Evolutionary conservation across 2,888 invertebrate species (phyloP), one percentile per base, ranked within the genome.

Genomic region (Perithous albicinctus): DNA sequence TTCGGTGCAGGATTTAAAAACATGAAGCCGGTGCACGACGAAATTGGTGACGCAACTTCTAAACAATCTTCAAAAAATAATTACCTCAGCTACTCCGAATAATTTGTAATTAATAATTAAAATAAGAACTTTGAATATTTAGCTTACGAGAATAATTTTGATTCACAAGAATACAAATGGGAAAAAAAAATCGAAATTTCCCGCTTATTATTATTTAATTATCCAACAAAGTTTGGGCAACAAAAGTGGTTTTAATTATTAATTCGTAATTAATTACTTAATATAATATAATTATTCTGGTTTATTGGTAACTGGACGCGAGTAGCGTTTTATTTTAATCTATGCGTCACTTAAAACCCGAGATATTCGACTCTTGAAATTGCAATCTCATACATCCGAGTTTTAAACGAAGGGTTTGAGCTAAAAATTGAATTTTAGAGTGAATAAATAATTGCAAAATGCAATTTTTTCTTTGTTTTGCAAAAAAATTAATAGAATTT

Each of bases 51-150:
- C 38, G 80, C 61, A 56, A 51, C 26, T 3, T 32, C 23, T 8
- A 63, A 78, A 69, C 41, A 72, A 80, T 5, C 56, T n/a, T 35
- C 35, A 10, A 67, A 75, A 59, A 63, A 76, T 18, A 41, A n/a
- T n/a, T 12, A 15, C 15, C 3, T 20, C 46, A 1, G 1, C 0
- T 48, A 15, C 20, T 48, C 7, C 8, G 0, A 48, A 0, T 7
- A 18, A 20, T 32, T 29, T 1, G 18, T 23, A 35, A 48, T 35
- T 6, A 18, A 35, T 23, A 51, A 51, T 8, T 51, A 23, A 2
- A 5, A 48, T 12, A n/a, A 35, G 2, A 23, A 7, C 0, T n/a
- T n/a, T n/a, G n/a, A n/a, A n/a, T n/a, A n/a, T n/a, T n/a, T n/a
- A n/a, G n/a, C n/a, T n/a, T n/a, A n/a, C n/a, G n/a, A n/a, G n/a